Evolutionary conservation across 2,113 vertebrate genomes (phyloP).

Genomic region (Ancistrus triradiatus): DNA sequence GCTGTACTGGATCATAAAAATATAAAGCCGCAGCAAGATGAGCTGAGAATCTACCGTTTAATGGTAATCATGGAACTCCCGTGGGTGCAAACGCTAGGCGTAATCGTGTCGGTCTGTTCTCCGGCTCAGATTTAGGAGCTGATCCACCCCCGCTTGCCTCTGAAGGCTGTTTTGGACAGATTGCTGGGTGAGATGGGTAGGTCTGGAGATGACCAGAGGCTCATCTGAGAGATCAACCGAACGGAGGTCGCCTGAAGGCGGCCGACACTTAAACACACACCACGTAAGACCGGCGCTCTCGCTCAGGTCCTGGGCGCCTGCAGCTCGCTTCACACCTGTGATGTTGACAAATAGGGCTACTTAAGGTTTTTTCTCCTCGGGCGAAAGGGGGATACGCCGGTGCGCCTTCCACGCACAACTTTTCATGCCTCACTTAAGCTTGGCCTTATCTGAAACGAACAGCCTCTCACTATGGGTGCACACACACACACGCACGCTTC

Average conservation of each 20-base stretch:
- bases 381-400: background rate
- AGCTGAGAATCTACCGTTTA: no score
- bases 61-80: no score
- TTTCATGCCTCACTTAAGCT: slow-evolving; percentile 58
- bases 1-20: no score
- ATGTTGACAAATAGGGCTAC: slow-evolving; percentile 41
- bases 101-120: no score
- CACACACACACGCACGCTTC: slow-evolving; percentile 12
- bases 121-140: no score
- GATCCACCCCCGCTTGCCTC: no score
- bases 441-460: slow-evolving; percentile 67
- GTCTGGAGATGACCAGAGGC: background rate
- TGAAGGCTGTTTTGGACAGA: no score
- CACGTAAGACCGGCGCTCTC: background rate
- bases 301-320: background rate
- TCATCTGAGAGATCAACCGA: no score
- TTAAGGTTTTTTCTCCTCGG: slow-evolving; percentile 20
- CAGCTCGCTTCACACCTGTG: slow-evolving; percentile 36
- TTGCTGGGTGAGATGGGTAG: background rate
- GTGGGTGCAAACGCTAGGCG: no score
- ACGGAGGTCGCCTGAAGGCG: no score
- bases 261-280: slow-evolving; percentile 26
- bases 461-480: slow-evolving; percentile 42
- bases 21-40: no score
- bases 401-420: slow-evolving; percentile 12